Conservation (phyloP, 2,797 vertebrate genomes). For the Varecia variegata region DNA sequence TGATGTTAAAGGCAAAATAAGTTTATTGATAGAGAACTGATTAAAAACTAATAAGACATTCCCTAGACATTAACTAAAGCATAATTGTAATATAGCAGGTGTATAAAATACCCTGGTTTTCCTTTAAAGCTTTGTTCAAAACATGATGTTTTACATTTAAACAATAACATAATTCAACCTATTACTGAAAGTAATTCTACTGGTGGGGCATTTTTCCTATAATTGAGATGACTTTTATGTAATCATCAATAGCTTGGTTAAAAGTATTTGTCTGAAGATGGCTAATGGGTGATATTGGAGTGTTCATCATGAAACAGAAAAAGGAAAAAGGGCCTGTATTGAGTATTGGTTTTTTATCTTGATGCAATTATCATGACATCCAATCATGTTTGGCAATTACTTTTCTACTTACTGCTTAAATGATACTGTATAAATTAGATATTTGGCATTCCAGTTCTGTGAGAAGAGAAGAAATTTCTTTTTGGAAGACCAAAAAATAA, state of each 20-base stretch:
- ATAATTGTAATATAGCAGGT: neutral
- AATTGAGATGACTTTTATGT: neutral
- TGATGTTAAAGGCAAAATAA: neutral
- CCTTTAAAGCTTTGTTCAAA: neutral
- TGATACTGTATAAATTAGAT: neutral
- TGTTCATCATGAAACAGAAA: neutral
- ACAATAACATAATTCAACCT: neutral
- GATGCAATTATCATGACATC: neutral
- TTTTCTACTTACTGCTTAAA: neutral
- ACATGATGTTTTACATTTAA: neutral
- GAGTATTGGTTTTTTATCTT: neutral
- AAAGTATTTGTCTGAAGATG: neutral
- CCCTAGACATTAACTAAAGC: neutral
- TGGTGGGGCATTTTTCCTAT: neutral
- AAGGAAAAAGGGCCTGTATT: neutral
- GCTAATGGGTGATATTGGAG: neutral
- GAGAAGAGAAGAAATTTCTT: neutral
- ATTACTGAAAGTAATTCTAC: neutral
- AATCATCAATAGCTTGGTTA: neutral
- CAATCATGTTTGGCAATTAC: neutral
- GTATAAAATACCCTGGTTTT: neutral
- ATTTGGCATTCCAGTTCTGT: neutral
- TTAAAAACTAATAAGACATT: neutral
- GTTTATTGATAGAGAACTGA: neutral
- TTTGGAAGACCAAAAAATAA: neutral